Evolutionary conservation across 2,113 vertebrate genomes (phyloP), one percentile per base, ranked within the genome.

Genomic region (Sciurus niger): DNA sequence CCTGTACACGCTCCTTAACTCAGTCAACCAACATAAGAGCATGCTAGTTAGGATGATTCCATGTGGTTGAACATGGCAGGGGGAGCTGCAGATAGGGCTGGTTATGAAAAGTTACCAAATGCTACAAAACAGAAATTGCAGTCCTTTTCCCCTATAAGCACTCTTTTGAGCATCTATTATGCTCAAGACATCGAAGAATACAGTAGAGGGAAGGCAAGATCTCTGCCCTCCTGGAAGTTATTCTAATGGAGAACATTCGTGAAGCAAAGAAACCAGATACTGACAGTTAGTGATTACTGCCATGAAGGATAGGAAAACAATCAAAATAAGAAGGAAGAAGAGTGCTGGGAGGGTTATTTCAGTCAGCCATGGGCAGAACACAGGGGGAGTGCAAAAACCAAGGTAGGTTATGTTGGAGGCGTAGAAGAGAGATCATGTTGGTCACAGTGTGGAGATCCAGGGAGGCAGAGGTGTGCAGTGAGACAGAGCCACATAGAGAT

Each of bases 201-300:
- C 11, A 89, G 55, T 73, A 79, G 7, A 25, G n/a, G 34, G 40
- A 94, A 67, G 3, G 46, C 25, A 74, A 93, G 70, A 73, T 20
- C 8, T 53, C 68, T 90, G 24, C 30, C n/a, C 12, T 93, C 72
- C 43, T 70, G 7, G 8, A 76, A 85, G n/a, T 90, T 74, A 40
- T 78, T 70, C 53, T 83, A 93, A 94, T 60, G 22, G 53, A 93
- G 32, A 48, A 40, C 6, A 60, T 37, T 53, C 43, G 34, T 24
- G 83, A 84, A 40, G 13, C 51, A 96, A 93, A 95, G 48, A 91
- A 88, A 95, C 30, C 53, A 55, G 58, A 77, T 82, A 60, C 84
- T 65, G 53, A 60, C 25, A 58, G n/a, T 30, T 22, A 68, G 14
- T 60, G 65, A 76, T 86, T 76, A 51, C 24, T 87, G 24, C 37